Base-by-base conservation (phyloP, 2,888 invertebrate genomes). In the Tenthredo amoena region DNA sequence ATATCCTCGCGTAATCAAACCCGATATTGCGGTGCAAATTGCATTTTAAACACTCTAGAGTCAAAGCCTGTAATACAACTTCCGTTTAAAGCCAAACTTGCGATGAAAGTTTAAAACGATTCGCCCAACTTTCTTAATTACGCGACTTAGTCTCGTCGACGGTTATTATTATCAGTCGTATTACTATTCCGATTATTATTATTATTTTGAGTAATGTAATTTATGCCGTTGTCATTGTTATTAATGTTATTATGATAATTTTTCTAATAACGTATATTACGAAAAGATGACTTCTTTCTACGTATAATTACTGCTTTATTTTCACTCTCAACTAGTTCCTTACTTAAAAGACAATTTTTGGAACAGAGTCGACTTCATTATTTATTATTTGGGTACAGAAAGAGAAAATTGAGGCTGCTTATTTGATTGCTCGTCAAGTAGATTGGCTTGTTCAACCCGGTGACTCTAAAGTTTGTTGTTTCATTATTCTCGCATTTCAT, bases 61-160 rank as follows among this genome's bases (percentile, higher is more conserved):
- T 81, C 81, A 62, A 81, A 81, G 81, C 58, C 81, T 50, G 81
- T 81, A 81, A 81, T 81, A 62, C 81, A 81, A 81, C 81, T 81
- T 81, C 81, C 81, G 81, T 81, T 81, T 62, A 21, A 81, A 81
- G 62, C 81, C 81, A 58, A 81, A 81, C 58, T 81, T 81, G 81
- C 62, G 81, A 81, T 40, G 81, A 81, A 81, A 81, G 62, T 81
- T 81, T 81, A 81, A 81, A 81, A 81, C 81, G 81, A 81, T 81
- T 81, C 81, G 81, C 10, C 81, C n/a, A 81, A 81, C 81, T 81
- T 81, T 81, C 81, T 81, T 81, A 62, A 81, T 81, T 81, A 81
- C 81, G 40, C 62, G 62, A 81, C 81, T 81, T 62, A 81, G 81
- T 81, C 58, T 34, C 62, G 40, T 81, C 37, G 58, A 62, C 58